phyloP scores from a whole-genome alignment of 2,888 invertebrate genomes.

The Anthophora plumipes region DNA sequence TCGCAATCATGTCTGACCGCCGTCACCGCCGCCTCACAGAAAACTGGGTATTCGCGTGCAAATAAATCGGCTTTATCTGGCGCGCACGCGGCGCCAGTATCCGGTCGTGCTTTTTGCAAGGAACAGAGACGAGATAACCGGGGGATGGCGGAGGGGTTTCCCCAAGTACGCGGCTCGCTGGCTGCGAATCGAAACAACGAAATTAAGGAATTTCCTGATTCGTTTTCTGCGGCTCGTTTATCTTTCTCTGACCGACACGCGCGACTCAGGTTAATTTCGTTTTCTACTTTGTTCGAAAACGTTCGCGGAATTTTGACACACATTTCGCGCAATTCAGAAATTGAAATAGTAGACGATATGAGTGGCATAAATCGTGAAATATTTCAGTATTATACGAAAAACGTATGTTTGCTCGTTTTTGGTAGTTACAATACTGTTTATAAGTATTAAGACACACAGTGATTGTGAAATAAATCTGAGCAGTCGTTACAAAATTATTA shows the following conservation, averaged over 20 bases:
- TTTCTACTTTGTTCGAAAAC: not conserved
- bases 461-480: too few species aligned
- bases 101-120: constrained; percentile 37
- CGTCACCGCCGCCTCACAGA: constrained; percentile 33
- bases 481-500: too few species aligned
- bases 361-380: too few species aligned
- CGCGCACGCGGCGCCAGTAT: constrained; percentile 14
- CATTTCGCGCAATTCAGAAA: not conserved
- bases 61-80: constrained; percentile 60
- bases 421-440: too few species aligned
- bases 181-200: constrained; percentile 6
- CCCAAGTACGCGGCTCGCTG: not conserved
- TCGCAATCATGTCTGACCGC: constrained; percentile 27
- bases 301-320: not conserved
- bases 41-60: constrained; percentile 57
- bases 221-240: not conserved
- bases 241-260: not conserved
- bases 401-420: too few species aligned
- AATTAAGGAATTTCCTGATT: constrained; percentile 42
- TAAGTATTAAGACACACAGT: too few species aligned
- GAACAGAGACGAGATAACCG: constrained; percentile 20
- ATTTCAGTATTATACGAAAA: too few species aligned
- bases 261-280: not conserved
- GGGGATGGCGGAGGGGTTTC: not conserved
- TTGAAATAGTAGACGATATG: not conserved